Percentiles rank a stretch among this genome's conserved stretches.
Conservation (phyloP, 2,113 vertebrate species). For the Malurus alboscapulatus region DNA sequence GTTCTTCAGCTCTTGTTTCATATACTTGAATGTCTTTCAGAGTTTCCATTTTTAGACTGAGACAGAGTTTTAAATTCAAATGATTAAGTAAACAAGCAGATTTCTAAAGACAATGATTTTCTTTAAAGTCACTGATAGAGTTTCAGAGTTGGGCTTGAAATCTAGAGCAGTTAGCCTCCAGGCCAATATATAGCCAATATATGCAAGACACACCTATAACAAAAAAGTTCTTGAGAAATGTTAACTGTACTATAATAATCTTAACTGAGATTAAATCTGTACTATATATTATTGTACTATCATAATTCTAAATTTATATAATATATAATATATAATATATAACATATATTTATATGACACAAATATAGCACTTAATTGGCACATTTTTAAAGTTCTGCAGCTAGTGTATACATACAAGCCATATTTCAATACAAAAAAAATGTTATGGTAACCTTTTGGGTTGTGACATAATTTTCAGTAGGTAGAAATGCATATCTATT, state of each 20-base stretch:
- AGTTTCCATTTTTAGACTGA: background rate
- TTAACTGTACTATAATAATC: background rate
- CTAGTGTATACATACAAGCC: fast-evolving
- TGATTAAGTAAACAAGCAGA: background rate
- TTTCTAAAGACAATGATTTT: background rate
- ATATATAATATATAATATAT: too few species aligned
- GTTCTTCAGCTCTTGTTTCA: background rate
- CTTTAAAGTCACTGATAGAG: background rate
- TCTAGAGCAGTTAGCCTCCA: background rate
- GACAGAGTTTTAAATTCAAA: background rate
- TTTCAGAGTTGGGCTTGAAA: background rate
- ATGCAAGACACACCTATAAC: background rate
- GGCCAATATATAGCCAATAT: fast-evolving
- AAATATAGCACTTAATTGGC: background rate
- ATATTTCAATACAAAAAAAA: background rate
- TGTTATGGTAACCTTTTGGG: background rate
- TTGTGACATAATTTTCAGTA: background rate
- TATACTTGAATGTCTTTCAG: background rate
- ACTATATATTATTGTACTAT: background rate
- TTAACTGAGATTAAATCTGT: background rate
- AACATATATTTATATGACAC: background rate
- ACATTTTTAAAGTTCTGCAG: background rate
- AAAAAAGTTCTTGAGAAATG: fast-evolving
- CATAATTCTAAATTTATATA: too few species aligned
- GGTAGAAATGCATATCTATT: background rate